Base-by-base conservation (phyloP, 2,797 vertebrate species). In the Sebastes cheni region DNA sequence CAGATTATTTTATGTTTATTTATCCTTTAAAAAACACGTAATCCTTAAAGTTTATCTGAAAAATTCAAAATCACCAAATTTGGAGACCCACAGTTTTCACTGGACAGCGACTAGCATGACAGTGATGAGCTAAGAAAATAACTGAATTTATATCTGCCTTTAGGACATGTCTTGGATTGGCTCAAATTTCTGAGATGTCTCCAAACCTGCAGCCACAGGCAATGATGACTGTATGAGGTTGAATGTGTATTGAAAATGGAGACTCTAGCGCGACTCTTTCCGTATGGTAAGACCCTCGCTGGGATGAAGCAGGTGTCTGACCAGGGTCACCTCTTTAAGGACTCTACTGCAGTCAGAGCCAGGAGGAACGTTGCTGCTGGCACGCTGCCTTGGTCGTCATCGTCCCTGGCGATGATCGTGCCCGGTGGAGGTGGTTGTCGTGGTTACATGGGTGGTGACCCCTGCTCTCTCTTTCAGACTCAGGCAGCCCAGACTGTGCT, bases 401-500 rank as follows among this genome's bases (percentile, higher is more conserved):
- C 56, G 1, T 52, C 62, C 27, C 60, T 42, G 46, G 39, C 18
- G 16, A 42, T 68, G 79, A 68, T 29, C 2, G 5, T 23, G 29
- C 36, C 23, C 1, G 12, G 36, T 39, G 36, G 36, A 39, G 42
- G 58, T 52, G 36, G 58, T 56, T 69, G 46, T 60, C 12, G 1
- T 54, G 67, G 71, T 18, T 62, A 16, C 12, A 1, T 67, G 20
- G 59, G 32, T 75, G 73, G 22, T 91, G 85, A 91, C 75, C 67
- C 62, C 32, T 86, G 36, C 71, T 90, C 62, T 93, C 58, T 91
- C 74, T 95, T 93, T 80, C 91, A 96, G 96, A 96, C 95, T 67
- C 95, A 95, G 83, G 93, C 95, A 14, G 86, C 93, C 22, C 92
- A 90, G 90, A 90, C 88, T 1, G 25, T 93, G 58, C 59, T 93